A percentile compares a stretch with the other conserved stretches of the same genome.
Conservation (phyloP, 2,797 vertebrate genomes). For the Notoglanidium macrostoma region DNA sequence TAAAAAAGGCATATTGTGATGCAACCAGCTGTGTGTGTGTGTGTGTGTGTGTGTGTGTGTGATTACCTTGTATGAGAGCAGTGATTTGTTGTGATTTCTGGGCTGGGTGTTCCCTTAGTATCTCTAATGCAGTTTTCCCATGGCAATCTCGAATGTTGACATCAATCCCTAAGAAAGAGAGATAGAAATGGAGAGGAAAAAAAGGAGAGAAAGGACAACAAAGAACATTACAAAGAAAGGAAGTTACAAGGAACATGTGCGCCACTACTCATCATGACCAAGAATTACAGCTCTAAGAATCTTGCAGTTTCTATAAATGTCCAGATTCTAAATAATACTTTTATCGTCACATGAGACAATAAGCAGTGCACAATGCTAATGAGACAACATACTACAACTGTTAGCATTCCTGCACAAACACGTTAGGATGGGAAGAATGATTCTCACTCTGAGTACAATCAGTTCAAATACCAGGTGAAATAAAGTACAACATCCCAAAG, state of each 20-base stretch:
- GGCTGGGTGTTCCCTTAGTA: slow-evolving; percentile 91
- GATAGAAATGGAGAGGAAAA: not conserved
- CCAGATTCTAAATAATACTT: not conserved
- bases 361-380: not conserved
- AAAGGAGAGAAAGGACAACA: not conserved
- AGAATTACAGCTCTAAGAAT: slow-evolving; percentile 5
- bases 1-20: not conserved
- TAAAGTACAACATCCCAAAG: not conserved
- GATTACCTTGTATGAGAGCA: slow-evolving; percentile 59
- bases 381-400: not conserved
- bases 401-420: not conserved
- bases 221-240: not conserved
- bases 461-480: not conserved
- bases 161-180: slow-evolving; percentile 83
- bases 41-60: no score
- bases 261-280: not conserved
- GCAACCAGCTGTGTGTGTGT: not conserved
- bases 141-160: slow-evolving; percentile 86
- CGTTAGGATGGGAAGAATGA: not conserved
- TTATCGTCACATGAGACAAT: no score
- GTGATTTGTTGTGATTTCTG: slow-evolving; percentile 95
- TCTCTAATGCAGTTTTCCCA: slow-evolving; percentile 90
- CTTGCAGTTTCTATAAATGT: not conserved
- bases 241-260: not conserved
- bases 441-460: not conserved